Conservation (phyloP, 1,140 invertebrate species). For the Goniozus legneri region DNA sequence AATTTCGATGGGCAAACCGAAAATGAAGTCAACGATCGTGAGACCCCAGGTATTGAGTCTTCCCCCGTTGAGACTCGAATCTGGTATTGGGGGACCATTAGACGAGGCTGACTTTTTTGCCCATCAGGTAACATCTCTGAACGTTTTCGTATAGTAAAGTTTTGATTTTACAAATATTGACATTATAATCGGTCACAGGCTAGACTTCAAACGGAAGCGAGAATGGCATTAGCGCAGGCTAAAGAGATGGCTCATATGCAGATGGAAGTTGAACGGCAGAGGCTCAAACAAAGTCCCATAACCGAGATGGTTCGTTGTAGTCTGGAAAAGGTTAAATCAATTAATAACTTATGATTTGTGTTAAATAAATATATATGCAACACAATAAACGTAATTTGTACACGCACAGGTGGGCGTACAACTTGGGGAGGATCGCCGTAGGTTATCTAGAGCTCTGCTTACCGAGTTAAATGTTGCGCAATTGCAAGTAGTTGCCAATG, state of each 20-base stretch:
- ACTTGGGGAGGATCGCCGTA: slow-evolving; percentile 74
- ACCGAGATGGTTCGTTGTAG: slow-evolving; percentile 78
- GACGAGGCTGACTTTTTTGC: slow-evolving; percentile 74
- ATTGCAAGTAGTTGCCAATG: slow-evolving; percentile 91
- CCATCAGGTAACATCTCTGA: slow-evolving; percentile 42
- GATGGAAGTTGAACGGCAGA: slow-evolving; percentile 84
- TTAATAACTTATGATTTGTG: neutral
- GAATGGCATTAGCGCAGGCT: slow-evolving; percentile 85
- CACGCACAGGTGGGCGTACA: slow-evolving; percentile 70
- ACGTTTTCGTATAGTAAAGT: no score
- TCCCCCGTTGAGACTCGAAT: slow-evolving; percentile 42
- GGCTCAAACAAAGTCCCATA: slow-evolving; percentile 77
- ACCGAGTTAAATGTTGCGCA: slow-evolving; percentile 94
- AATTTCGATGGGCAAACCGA: slow-evolving; percentile 17
- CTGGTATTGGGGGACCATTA: slow-evolving; percentile 34
- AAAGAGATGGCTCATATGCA: slow-evolving; percentile 91
- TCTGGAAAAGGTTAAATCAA: slow-evolving; percentile 62
- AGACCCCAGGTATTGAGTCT: slow-evolving; percentile 46
- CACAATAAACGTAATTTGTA: neutral
- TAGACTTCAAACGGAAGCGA: slow-evolving; percentile 82
- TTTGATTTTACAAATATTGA: no score
- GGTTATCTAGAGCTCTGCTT: slow-evolving; percentile 77
- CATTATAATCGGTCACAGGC: slow-evolving; percentile 53
- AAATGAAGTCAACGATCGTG: slow-evolving; percentile 20
- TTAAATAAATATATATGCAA: no score